Percentiles rank a stretch among this genome's conserved stretches.
Evolutionary conservation across 2,797 vertebrate species (phyloP).

Genomic region (Epinephelus malabaricus): DNA sequence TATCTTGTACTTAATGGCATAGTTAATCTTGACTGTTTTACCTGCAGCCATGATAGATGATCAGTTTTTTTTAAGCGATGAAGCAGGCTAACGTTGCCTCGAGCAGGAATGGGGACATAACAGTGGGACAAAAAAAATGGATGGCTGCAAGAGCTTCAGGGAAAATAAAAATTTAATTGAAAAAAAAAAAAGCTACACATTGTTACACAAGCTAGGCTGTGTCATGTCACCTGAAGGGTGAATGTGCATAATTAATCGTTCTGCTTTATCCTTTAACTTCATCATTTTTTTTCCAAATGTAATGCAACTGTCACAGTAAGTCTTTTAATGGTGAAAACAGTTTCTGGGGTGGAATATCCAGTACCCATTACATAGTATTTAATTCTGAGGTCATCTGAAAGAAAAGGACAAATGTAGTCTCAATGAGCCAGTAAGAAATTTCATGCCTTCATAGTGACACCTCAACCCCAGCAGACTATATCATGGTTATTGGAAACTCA

Average conservation of each 20-base stretch:
- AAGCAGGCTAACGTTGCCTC: constrained; percentile 15
- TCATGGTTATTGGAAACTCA: not conserved
- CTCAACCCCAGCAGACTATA: not conserved
- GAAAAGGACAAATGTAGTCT: not conserved
- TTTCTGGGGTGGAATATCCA: not conserved
- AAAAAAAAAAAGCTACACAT: constrained; percentile 8
- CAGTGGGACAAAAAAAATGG: constrained; percentile 1
- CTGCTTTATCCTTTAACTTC: not conserved
- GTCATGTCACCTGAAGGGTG: constrained; percentile 10
- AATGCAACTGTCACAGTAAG: not conserved
- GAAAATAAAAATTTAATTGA: constrained; percentile 24
- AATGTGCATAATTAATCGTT: not conserved
- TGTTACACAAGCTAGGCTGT: not conserved
- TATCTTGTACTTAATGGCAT: constrained; percentile 49
- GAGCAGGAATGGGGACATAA: constrained; percentile 10
- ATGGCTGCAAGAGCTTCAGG: constrained; percentile 3
- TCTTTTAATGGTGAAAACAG: not conserved
- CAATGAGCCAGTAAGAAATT: not conserved
- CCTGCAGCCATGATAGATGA: constrained; percentile 54
- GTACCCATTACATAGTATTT: not conserved
- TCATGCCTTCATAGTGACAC: not conserved
- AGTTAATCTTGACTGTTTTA: constrained; percentile 61
- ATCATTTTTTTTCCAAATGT: not conserved
- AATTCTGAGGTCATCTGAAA: not conserved
- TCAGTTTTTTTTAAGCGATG: constrained; percentile 24